A percentile compares a stretch with the other conserved stretches of the same genome.
Evolutionary conservation across 92 coral and sea anemone genomes (phyloP).

Genomic region (Chrysogorgia sp.): DNA sequence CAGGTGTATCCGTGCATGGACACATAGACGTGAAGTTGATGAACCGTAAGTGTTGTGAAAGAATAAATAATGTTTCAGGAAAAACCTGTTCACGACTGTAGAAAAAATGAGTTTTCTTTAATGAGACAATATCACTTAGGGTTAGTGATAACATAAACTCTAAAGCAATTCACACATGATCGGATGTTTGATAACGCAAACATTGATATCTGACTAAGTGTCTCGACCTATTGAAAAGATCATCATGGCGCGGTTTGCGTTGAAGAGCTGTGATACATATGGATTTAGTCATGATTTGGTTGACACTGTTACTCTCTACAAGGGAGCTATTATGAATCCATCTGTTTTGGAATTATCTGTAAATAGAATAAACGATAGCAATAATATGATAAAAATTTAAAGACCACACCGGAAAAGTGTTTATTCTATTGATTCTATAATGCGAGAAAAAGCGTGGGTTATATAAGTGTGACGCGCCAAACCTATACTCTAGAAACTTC

Average conservation of each 20-base stretch:
- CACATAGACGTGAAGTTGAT: background rate
- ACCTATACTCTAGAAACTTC: constrained; percentile 35
- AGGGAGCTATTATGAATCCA: background rate
- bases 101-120: background rate
- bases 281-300: background rate
- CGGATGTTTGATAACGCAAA: constrained; percentile 36
- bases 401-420: constrained; percentile 14
- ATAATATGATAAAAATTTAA: constrained; percentile 18
- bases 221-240: constrained; percentile 23
- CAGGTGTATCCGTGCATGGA: background rate
- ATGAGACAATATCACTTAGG: constrained; percentile 1
- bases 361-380: constrained; percentile 14
- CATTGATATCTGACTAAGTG: constrained; percentile 45
- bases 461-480: constrained; percentile 20
- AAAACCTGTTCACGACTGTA: background rate
- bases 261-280: background rate
- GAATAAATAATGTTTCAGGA: background rate
- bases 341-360: constrained; percentile 16
- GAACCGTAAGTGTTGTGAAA: background rate
- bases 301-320: background rate
- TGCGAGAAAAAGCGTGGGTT: constrained; percentile 34
- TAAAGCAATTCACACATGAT: constrained; percentile 52
- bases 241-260: background rate
- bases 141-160: constrained; percentile 8
- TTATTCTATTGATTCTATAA: constrained; percentile 7